Base-by-base conservation (phyloP, 1,140 invertebrate species). In the Caenorhabditis brenneri region DNA sequence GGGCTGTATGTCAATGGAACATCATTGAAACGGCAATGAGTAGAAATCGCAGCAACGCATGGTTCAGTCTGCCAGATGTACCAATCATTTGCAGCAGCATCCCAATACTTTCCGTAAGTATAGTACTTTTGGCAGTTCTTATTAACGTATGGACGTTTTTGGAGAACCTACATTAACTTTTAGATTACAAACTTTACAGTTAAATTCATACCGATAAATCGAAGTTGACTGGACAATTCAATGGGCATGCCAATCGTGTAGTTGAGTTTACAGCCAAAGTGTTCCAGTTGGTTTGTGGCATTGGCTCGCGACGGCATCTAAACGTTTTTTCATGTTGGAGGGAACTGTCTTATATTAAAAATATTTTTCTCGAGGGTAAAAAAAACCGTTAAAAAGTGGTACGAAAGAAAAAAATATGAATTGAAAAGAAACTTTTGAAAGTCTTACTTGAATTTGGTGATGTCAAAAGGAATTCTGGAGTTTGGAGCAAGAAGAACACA, bases 1-100 rank as follows among this genome's bases (percentile, higher is more conserved):
- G 65, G 65, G 24, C 33, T 79, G 36, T 82, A 60, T 0, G 22
- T 74, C 19, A 87, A 51, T 16, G 88, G 87, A 46, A 89, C 86
- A 79, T 89, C 88, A 60, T 89, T 89, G 80, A 89, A 89, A 24
- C 88, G 87, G 65, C 88, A 89, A 55, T 89, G 88, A 2, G 88
- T 89, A 5, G 88, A 89, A 19, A 89, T 60, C 48, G 87, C 88
- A 48, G 87, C 85, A 6, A 65, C 36, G 51, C 88, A 89, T 27
- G 88, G 88, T n/a, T 88, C 88, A 19, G 88, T 89, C 53, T 89
- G 42, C 88, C 88, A 89, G 31, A 89, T 74, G 80, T 89, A 89
- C 88, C 88, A 88, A 69, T 88, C 88, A 42, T 85, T 84, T 39
- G 88, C 85, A 22, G 85, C 82, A 19, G 65, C 39, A 51, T 89